Percentiles rank a stretch among this genome's conserved stretches.
Conservation (phyloP, 1,140 invertebrate genomes). For the Drosophila lowei region DNA sequence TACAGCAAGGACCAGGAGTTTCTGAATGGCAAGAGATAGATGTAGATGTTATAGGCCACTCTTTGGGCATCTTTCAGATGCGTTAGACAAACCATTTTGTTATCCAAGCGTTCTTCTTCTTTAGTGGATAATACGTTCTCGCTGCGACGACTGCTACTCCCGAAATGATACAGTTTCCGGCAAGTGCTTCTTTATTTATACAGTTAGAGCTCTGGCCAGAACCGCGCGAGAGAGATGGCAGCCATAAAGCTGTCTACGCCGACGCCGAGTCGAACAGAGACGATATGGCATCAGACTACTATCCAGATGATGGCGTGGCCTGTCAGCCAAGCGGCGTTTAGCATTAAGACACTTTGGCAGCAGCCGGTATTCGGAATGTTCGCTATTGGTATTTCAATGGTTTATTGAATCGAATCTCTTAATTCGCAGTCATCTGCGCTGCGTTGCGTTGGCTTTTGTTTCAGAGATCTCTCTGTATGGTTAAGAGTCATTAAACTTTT, state of each 20-base stretch:
- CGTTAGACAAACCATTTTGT: constrained; percentile 53
- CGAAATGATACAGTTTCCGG: constrained; percentile 78
- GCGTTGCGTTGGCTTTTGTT: constrained; percentile 64
- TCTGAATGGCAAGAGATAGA: constrained; percentile 41
- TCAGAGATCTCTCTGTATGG: constrained; percentile 43
- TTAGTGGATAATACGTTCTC: constrained; percentile 49
- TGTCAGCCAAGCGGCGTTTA: constrained; percentile 56
- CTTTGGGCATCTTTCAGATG: not conserved
- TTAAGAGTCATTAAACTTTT: constrained; percentile 40
- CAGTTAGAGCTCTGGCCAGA: constrained; percentile 54
- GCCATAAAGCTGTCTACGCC: constrained; percentile 37
- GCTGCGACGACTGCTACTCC: constrained; percentile 52
- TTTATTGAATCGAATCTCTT: constrained; percentile 68
- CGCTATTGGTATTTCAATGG: no score
- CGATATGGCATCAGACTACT: constrained; percentile 24
- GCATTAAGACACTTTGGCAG: constrained; percentile 56
- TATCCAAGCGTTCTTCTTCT: not conserved
- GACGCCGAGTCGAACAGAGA: constrained; percentile 25
- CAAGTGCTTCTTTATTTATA: constrained; percentile 81
- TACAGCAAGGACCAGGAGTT: constrained; percentile 61
- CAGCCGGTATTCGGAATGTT: constrained; percentile 40
- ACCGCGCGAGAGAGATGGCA: constrained; percentile 28
- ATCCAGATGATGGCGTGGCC: constrained; percentile 13
- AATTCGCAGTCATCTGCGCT: constrained; percentile 66
- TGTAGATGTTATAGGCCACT: not conserved